phyloP scores from a whole-genome alignment of 35 echinoderm and acorn worm species.

The Apostichopus parvimensis region DNA sequence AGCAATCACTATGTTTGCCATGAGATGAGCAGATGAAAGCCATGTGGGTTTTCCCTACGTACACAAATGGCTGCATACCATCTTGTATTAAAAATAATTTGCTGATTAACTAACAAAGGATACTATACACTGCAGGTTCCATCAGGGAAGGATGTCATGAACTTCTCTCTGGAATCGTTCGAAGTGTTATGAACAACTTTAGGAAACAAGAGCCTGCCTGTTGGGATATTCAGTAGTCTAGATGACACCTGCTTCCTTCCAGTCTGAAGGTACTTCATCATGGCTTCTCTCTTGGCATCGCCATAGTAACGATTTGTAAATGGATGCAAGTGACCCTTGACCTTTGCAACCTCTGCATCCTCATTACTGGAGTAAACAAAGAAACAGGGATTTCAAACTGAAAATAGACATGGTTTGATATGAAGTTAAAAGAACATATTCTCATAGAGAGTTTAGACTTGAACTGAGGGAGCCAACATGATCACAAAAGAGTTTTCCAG shows the following conservation, averaged over 20 bases:
- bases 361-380: slow-evolving; percentile 62
- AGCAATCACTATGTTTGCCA: too few relatives aligned
- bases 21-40: too few relatives aligned
- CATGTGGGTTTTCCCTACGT: too few relatives aligned
- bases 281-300: slow-evolving; percentile 76
- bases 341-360: slow-evolving; percentile 57
- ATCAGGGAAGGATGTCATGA: slow-evolving; percentile 79
- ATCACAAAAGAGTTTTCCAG: not conserved
- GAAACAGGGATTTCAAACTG: not conserved
- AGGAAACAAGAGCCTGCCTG: slow-evolving; percentile 51
- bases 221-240: slow-evolving; percentile 22
- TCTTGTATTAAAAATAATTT: too few relatives aligned
- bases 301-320: slow-evolving; percentile 92
- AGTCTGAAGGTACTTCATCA: slow-evolving; percentile 76
- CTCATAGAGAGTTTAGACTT: too few relatives aligned
- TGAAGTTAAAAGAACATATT: too few relatives aligned
- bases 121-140: slow-evolving; percentile 81
- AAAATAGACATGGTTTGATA: too few relatives aligned
- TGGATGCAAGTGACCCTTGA: slow-evolving; percentile 75
- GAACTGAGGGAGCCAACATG: not conserved
- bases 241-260: slow-evolving; percentile 48
- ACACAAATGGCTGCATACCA: too few relatives aligned
- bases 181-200: slow-evolving; percentile 54
- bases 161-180: slow-evolving; percentile 57
- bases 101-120: slow-evolving; percentile 59